Evolutionary conservation across 1,140 invertebrate species (phyloP).

Genomic region (Drosophila paulistorum): DNA sequence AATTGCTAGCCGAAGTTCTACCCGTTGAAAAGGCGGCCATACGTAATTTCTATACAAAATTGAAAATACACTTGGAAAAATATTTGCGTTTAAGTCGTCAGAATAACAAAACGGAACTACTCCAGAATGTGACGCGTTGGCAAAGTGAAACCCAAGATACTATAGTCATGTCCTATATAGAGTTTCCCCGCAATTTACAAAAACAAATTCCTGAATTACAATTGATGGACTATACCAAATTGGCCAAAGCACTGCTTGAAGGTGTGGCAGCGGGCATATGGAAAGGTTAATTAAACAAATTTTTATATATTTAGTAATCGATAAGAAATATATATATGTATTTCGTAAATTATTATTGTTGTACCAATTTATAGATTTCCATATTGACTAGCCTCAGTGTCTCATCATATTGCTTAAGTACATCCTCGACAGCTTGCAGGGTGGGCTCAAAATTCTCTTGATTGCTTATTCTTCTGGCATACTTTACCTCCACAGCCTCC

Average conservation of each 20-base stretch:
- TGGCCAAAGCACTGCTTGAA: conserved; percentile 43
- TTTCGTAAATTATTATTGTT: conserved; percentile 30
- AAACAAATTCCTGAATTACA: conserved; percentile 46
- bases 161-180: conserved; percentile 39
- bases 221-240: conserved; percentile 52
- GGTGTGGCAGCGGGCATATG: conserved; percentile 40
- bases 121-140: conserved; percentile 45
- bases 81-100: conserved; percentile 40
- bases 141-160: conserved; percentile 31
- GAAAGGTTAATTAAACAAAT: conserved; percentile 1
- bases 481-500: conserved; percentile 42
- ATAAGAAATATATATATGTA: neutral
- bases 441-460: conserved; percentile 29
- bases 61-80: conserved; percentile 25
- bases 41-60: conserved; percentile 42
- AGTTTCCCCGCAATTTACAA: conserved; percentile 48
- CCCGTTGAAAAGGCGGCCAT: conserved; percentile 57
- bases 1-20: conserved; percentile 39
- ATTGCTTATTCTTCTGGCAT: conserved; percentile 28
- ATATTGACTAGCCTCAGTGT: conserved; percentile 25
- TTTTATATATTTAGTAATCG: neutral
- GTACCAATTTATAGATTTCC: conserved; percentile 38
- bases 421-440: conserved; percentile 13
- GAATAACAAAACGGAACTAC: conserved; percentile 24
- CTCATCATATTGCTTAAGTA: conserved; percentile 42